Evolutionary conservation across 2,797 vertebrate genomes (phyloP).

Genomic region (Pseudopleuronectes americanus): DNA sequence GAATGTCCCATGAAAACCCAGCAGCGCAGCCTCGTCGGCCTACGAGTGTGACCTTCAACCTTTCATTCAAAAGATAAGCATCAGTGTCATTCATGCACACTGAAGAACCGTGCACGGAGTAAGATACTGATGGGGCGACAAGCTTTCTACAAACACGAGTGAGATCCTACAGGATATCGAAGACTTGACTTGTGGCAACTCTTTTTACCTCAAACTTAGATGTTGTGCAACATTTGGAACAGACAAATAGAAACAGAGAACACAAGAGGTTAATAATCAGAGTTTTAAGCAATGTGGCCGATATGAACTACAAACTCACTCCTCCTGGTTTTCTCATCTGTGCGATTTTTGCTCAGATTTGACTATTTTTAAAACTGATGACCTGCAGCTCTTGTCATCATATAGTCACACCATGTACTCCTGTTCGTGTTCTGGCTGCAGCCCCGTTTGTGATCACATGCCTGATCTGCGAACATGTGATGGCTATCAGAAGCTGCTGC

Average conservation of each 20-base stretch:
- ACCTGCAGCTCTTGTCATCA: not conserved
- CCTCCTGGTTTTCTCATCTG: not conserved
- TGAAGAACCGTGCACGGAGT: not conserved
- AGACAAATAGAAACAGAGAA: not conserved
- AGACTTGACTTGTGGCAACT: not conserved
- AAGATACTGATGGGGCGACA: not conserved
- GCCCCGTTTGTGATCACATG: slow-evolving; percentile 10
- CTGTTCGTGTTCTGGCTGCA: not conserved
- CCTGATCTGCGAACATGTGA: slow-evolving; percentile 31
- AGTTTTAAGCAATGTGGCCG: not conserved
- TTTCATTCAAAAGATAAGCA: slow-evolving; percentile 15
- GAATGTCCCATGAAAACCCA: slow-evolving; percentile 7
- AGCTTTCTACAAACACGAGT: not conserved
- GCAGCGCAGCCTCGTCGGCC: not conserved
- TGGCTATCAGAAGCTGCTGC: slow-evolving; percentile 14
- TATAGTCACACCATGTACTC: not conserved
- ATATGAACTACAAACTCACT: not conserved
- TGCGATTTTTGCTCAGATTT: slow-evolving; percentile 8
- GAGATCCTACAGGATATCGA: not conserved
- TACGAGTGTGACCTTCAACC: not conserved
- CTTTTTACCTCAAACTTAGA: too few species aligned
- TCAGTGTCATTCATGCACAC: not conserved
- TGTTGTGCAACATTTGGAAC: not conserved
- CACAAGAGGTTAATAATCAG: not conserved
- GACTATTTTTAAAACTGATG: slow-evolving; percentile 9